A percentile compares a stretch with the other conserved stretches of the same genome.
Conservation (phyloP, 2,113 vertebrate genomes). For the Tringa solitaria region DNA sequence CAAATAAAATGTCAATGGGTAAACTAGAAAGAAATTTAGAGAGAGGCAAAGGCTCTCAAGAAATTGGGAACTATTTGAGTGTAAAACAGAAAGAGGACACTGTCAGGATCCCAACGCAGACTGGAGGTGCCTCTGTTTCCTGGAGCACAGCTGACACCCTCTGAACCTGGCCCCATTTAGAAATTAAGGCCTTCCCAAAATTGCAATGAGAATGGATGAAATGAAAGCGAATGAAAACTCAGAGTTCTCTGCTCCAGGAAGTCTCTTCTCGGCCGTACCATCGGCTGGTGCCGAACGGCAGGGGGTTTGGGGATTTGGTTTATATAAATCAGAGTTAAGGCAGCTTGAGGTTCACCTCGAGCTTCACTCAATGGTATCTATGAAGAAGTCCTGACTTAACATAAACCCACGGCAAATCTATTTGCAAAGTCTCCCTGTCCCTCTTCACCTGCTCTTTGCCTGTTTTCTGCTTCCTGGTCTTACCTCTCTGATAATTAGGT, state of each 20-base stretch:
- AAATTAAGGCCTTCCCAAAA: neutral
- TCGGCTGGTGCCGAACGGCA: neutral
- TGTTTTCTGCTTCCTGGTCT: neutral
- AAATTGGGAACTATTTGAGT: neutral
- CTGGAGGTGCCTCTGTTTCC: neutral
- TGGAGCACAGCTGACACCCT: neutral
- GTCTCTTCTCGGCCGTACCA: accelerated
- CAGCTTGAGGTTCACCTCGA: neutral
- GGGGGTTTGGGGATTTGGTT: neutral
- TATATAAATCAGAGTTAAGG: neutral
- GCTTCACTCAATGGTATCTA: neutral
- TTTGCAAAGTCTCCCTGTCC: neutral
- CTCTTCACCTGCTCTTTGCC: neutral
- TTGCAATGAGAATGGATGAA: neutral
- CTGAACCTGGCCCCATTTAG: neutral
- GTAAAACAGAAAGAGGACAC: neutral
- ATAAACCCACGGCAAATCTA: neutral
- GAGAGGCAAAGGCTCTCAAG: neutral
- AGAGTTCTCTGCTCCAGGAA: neutral
- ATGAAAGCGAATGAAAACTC: neutral
- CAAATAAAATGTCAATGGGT: neutral
- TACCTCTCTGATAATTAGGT: neutral
- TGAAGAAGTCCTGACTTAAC: neutral
- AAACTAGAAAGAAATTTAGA: neutral
- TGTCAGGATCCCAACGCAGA: neutral